Conservation (phyloP, 2,888 invertebrate genomes). For the Lasioglossum leucozonium region DNA sequence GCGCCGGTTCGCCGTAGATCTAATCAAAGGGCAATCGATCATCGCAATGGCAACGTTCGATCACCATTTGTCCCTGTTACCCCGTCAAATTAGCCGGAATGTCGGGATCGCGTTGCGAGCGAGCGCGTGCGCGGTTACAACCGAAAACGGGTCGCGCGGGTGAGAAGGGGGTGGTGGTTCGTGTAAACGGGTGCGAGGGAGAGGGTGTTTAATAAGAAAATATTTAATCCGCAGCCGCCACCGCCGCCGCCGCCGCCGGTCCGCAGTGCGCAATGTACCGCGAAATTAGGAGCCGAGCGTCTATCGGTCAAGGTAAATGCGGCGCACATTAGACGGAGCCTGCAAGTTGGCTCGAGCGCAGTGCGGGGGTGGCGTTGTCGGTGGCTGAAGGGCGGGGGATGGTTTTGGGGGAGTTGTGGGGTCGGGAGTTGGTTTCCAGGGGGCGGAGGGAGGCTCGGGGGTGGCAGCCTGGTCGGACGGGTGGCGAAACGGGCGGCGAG, state of each 20-base stretch:
- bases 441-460: neutral
- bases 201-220: conserved; percentile 60
- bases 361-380: conserved; percentile 4
- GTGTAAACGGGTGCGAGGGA: neutral
- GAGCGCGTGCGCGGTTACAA: neutral
- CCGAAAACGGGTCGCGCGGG: neutral
- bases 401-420: neutral
- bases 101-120: neutral
- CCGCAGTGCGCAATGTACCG: conserved; percentile 71
- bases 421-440: neutral
- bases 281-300: conserved; percentile 74
- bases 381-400: neutral
- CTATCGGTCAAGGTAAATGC: conserved; percentile 83
- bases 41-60: neutral
- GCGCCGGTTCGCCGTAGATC: conserved; percentile 1
- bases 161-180: neutral
- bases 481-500: conserved; percentile 24
- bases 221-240: conserved; percentile 63
- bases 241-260: conserved; percentile 18
- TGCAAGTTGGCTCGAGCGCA: conserved; percentile 61
- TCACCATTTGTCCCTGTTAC: conserved; percentile 4
- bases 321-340: conserved; percentile 78
- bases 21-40: conserved; percentile 27
- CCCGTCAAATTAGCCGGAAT: conserved; percentile 29
- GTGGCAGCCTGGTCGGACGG: neutral